Evolutionary conservation across 2,797 vertebrate genomes (phyloP), one percentile per base, ranked within the genome.

Genomic region (Scolopax rusticola): DNA sequence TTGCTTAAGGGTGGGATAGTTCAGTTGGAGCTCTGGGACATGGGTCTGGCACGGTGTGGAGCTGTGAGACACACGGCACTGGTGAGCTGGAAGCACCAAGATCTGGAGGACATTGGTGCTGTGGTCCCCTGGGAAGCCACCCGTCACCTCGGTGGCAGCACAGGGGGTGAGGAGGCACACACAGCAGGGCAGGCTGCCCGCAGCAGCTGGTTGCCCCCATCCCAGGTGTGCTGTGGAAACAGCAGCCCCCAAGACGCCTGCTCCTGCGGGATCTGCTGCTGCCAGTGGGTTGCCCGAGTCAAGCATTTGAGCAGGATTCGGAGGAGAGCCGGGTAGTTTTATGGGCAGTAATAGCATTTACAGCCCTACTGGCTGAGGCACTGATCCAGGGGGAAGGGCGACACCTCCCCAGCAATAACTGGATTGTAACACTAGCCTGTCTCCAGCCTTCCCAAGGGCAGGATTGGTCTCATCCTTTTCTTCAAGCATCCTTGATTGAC

Each of bases 11-110:
- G 2, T 9, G 14, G 20, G 28, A 16, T 38, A 69, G 12, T 59
- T 89, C 40, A 28, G 0, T 23, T 51, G 12, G 38, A n/a, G 24
- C 54, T 87, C 40, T 78, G 64, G 85, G 59, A 38, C 6, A 8
- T 18, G 27, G 21, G 33, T 30, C 7, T 30, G 51, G 36, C 13
- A 9, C 0, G 0, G 11, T 13, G 12, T 0, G 0, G 54, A 63
- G 75, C 41, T 38, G 45, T 0, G 0, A 63, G 61, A 17, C 40
- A 14, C 24, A 2, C 2, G 14, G 70, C 28, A 3, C 2, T 2
- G 76, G 45, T 1, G 2, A 59, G 41, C 32, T 2, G 4, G 19
- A 30, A 36, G 21, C 17, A 10, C 43, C 1, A 0, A 19, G 15
- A 11, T 48, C 50, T 73, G 50, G 45, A 61, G 59, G 41, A 47